These are phyloP conservation scores for Thymelicus sylvestris DNA, from an alignment of 2,888 invertebrate genomes.

Conservation along the genomic window DNA sequence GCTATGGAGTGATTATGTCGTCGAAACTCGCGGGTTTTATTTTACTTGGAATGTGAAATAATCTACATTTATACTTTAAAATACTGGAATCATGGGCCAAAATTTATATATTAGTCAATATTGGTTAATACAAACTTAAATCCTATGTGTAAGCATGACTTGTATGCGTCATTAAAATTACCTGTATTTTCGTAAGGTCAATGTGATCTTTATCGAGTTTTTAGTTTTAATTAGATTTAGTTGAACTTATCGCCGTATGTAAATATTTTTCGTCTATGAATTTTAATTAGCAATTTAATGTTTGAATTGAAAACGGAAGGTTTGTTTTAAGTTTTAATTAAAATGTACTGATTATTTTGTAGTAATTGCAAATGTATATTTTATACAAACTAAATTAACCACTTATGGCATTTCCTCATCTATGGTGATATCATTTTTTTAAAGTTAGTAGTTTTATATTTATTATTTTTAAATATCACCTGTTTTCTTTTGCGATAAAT, in stretches of 20 bases:
- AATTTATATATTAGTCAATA: constrained; percentile 79
- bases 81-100: constrained; percentile 79
- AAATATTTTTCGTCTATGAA: constrained; percentile 54
- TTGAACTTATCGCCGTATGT: constrained; percentile 46
- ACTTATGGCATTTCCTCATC: constrained; percentile 75
- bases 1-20: constrained; percentile 41
- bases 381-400: constrained; percentile 66
- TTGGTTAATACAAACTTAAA: constrained; percentile 68
- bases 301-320: constrained; percentile 61
- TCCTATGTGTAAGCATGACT: constrained; percentile 46
- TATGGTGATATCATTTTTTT: constrained; percentile 58
- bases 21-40: constrained; percentile 56
- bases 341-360: constrained; percentile 83
- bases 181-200: constrained; percentile 42
- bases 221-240: constrained; percentile 39
- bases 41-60: constrained; percentile 55
- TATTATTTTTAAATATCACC: constrained; percentile 7
- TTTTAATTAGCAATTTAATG: constrained; percentile 58
- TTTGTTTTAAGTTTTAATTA: constrained; percentile 76
- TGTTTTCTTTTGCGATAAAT: not conserved
- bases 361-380: constrained; percentile 74
- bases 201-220: constrained; percentile 40
- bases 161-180: constrained; percentile 42
- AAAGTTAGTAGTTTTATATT: constrained; percentile 8
- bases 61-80: constrained; percentile 52